These are phyloP conservation scores for Drosophila arizonae DNA, from an alignment of 1,140 invertebrate species.

Conservation along the genomic window DNA sequence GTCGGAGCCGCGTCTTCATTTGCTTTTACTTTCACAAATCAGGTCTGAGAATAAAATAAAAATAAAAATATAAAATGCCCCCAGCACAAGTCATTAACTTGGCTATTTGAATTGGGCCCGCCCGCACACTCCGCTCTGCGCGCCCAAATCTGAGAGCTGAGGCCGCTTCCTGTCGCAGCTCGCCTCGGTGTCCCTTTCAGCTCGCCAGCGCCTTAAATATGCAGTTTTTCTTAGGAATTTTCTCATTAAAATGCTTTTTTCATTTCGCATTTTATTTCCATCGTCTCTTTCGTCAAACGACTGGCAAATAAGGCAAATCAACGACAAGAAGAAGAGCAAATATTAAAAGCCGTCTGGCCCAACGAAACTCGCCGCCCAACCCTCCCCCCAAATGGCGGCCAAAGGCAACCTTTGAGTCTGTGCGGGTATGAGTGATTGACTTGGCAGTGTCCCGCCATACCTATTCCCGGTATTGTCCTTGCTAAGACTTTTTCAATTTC, in stretches of 20 bases:
- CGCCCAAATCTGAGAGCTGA: constrained; percentile 4
- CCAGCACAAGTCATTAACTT: constrained; percentile 76
- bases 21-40: constrained; percentile 70
- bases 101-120: constrained; percentile 71
- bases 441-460: constrained; percentile 35
- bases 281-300: constrained; percentile 30
- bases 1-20: neutral
- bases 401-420: constrained; percentile 44
- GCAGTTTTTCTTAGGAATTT: constrained; percentile 78
- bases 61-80: constrained; percentile 57
- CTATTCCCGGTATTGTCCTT: constrained; percentile 30
- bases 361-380: constrained; percentile 50
- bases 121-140: neutral
- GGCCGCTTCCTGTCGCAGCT: constrained; percentile 63
- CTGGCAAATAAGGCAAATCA: constrained; percentile 61
- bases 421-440: constrained; percentile 73
- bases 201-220: constrained; percentile 70
- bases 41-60: constrained; percentile 35
- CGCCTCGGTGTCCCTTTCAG: constrained; percentile 20
- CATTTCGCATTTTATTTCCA: constrained; percentile 37
- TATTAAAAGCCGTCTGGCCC: constrained; percentile 75
- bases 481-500: constrained; percentile 48
- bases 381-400: neutral
- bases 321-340: constrained; percentile 58
- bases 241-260: constrained; percentile 70